Evolutionary conservation across 1,140 invertebrate species (phyloP).

Genomic region (Ooceraea biroi): DNA sequence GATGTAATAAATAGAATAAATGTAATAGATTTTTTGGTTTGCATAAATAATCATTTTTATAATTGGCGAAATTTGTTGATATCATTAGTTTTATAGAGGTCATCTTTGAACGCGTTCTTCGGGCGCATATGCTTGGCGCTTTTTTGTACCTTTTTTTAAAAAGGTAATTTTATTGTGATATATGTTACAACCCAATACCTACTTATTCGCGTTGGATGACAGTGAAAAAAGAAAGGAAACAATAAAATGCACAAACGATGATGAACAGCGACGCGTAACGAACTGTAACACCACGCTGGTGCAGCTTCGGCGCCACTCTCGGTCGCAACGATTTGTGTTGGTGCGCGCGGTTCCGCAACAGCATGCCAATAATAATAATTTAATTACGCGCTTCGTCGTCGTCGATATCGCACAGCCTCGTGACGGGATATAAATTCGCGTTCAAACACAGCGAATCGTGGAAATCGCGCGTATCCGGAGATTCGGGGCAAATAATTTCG

Average conservation of each 20-base stretch:
- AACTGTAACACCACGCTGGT: background rate
- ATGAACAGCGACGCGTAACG: constrained; percentile 17
- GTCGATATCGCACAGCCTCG: constrained; percentile 58
- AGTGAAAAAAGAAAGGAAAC: background rate
- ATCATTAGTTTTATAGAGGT: too few species aligned
- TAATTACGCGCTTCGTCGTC: constrained; percentile 54
- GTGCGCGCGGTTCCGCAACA: constrained; percentile 23
- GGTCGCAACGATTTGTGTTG: constrained; percentile 37
- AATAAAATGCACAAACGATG: constrained; percentile 25
- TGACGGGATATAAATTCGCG: constrained; percentile 61
- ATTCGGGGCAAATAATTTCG: constrained; percentile 34
- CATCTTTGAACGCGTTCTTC: too few species aligned
- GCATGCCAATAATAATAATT: constrained; percentile 54
- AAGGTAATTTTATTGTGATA: too few species aligned
- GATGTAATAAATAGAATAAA: too few species aligned
- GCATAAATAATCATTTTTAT: too few species aligned
- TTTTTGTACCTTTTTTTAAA: too few species aligned
- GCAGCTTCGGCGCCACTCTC: too few species aligned
- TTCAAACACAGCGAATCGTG: constrained; percentile 55
- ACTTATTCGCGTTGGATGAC: constrained; percentile 9
- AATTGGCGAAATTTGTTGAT: too few species aligned
- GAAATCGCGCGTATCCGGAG: constrained; percentile 60
- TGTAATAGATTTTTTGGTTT: too few species aligned
- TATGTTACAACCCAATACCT: too few species aligned
- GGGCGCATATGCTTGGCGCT: too few species aligned